A percentile compares a stretch with the other conserved stretches of the same genome.
Conservation (phyloP, 2,888 invertebrate species). For the Dorcus hopei region DNA sequence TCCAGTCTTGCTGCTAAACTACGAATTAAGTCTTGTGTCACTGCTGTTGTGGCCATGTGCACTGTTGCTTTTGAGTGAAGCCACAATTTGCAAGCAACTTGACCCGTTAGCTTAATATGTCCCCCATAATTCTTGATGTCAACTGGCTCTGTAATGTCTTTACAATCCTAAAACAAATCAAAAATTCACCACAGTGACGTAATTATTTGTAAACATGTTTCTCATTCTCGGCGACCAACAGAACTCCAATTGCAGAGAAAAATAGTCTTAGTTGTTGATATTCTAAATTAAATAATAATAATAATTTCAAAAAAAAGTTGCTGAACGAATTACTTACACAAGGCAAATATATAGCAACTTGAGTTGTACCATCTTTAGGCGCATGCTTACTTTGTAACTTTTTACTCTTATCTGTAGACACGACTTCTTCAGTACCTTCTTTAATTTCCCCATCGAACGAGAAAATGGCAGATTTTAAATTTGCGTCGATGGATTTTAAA, state of each 20-base stretch:
- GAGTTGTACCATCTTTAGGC: slow-evolving; percentile 52
- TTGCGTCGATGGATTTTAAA: slow-evolving; percentile 56
- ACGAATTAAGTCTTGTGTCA: slow-evolving; percentile 80
- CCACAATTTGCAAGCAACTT: slow-evolving; percentile 72
- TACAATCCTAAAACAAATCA: slow-evolving; percentile 47
- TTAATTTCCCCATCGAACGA: slow-evolving; percentile 72
- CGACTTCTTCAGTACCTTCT: slow-evolving; percentile 61
- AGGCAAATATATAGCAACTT: slow-evolving; percentile 67
- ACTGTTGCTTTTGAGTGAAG: slow-evolving; percentile 74
- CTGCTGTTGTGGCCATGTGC: slow-evolving; percentile 66
- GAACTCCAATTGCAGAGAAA: no score
- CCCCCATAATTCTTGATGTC: slow-evolving; percentile 61
- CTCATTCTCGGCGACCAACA: no score
- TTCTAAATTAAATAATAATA: no score
- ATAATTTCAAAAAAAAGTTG: no score
- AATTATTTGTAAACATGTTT: no score
- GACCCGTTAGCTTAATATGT: slow-evolving; percentile 70
- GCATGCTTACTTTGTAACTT: slow-evolving; percentile 23
- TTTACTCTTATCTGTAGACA: slow-evolving; percentile 61
- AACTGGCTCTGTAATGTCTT: slow-evolving; percentile 49
- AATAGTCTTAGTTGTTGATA: no score
- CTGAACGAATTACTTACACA: slow-evolving; percentile 67
- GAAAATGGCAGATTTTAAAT: slow-evolving; percentile 63
- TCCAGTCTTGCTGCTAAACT: slow-evolving; percentile 83
- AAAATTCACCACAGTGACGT: no score